A percentile compares a stretch with the other conserved stretches of the same genome.
These are phyloP conservation scores for Choreutis nemorana DNA, from an alignment of 2,888 invertebrate genomes.

Conservation along the genomic window DNA sequence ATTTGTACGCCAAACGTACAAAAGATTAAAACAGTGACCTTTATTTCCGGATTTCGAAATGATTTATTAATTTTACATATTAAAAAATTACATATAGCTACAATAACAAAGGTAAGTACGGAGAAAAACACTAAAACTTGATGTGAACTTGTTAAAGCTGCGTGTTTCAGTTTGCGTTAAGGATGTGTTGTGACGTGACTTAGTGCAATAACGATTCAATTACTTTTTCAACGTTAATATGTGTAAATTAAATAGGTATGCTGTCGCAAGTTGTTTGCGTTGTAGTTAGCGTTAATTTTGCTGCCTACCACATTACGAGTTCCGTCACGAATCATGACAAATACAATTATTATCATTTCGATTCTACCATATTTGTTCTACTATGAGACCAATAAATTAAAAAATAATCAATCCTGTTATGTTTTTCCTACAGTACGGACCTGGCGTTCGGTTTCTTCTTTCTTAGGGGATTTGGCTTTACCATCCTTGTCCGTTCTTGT, in stretches of 20 bases:
- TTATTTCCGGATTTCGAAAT: too few species aligned
- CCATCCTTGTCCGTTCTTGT: constrained; percentile 38
- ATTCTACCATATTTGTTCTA: too few species aligned
- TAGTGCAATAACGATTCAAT: constrained; percentile 36
- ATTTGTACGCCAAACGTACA: too few species aligned
- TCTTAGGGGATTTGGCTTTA: constrained; percentile 30
- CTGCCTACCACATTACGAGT: constrained; percentile 17
- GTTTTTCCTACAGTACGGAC: constrained; percentile 17
- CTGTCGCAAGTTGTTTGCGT: constrained; percentile 11
- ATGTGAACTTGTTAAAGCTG: constrained; percentile 17
- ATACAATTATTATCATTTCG: too few species aligned
- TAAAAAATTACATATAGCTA: too few species aligned
- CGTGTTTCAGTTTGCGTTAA: constrained; percentile 32
- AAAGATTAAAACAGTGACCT: too few species aligned
- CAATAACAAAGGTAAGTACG: too few species aligned
- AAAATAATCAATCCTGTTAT: constrained; percentile 5
- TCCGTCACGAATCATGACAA: constrained; percentile 19
- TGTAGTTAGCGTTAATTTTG: constrained; percentile 18
- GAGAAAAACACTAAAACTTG: too few species aligned
- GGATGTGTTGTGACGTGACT: constrained; percentile 48
- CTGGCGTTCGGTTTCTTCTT: constrained; percentile 38
- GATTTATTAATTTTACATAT: too few species aligned
- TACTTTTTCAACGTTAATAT: constrained; percentile 37
- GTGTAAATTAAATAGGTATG: constrained; percentile 31
- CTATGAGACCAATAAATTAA: too few species aligned